Evolutionary conservation across 2,797 vertebrate genomes (phyloP), one percentile per base, ranked within the genome.

Genomic region (Catostomus latipinnis): DNA sequence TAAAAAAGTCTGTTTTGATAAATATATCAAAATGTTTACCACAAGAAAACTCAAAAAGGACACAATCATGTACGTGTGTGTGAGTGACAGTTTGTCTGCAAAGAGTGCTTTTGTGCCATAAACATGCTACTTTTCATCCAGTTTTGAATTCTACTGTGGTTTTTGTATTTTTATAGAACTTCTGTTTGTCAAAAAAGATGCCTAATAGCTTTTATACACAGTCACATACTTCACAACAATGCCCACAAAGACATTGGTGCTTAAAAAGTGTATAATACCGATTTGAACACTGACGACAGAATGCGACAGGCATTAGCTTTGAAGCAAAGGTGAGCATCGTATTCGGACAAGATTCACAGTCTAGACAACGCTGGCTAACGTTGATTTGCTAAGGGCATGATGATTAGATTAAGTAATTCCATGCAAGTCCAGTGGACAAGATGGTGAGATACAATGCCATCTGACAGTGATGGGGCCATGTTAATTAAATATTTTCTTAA

Each of bases 221-320:
- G 92, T 94, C 92, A 95, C 95, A 91, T 93, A 86, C 92, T 93
- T 91, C 89, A 93, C 90, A 89, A 91, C 94, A 92, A 94, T 93
- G 93, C 93, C 94, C 91, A 93, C 91, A 91, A 94, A 95, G 94
- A 96, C 94, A 93, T 92, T 91, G 93, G 93, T 90, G 93, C 87
- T 78, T 54, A 86, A 83, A 93, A 75, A 71, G 76, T 79, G 86
- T 83, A 90, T 90, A 94, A 93, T 90, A 95, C 89, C 92, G 75
- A 94, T 92, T 90, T 88, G 88, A 95, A 96, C 94, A 97, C 94
- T 63, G 92, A 95, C 92, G 90, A 93, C 91, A 92, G 90, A 94
- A 92, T 6, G 85, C 45, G 2, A 91, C 94, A 93, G 93, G 93
- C 91, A 91, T 93, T 94, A 69, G 88, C 91, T 94, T 89, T 94